Percentiles rank a stretch among this genome's conserved stretches.
Conservation (phyloP, 2,113 vertebrate genomes). For the Brienomyrus brachyistius region DNA sequence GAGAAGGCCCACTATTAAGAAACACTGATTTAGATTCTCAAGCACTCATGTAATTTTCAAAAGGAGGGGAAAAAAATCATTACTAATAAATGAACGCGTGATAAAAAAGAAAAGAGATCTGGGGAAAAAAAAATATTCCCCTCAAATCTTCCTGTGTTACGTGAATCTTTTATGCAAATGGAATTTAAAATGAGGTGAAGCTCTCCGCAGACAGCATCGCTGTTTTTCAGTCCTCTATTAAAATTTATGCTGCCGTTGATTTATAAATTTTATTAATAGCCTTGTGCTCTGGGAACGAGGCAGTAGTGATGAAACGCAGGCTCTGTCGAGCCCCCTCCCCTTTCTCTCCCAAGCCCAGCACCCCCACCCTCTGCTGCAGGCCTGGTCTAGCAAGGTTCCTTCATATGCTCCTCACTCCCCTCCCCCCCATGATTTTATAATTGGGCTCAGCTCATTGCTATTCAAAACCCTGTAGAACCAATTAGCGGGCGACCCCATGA, state of each 20-base stretch:
- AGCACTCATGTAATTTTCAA: constrained; percentile 50
- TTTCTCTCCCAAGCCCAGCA: constrained; percentile 29
- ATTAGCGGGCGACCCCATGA: constrained; percentile 68
- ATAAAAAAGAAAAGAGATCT: constrained; percentile 50
- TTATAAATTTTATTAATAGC: constrained; percentile 71
- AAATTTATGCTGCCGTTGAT: constrained; percentile 74
- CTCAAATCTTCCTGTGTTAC: constrained; percentile 60
- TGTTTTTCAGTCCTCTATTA: constrained; percentile 68
- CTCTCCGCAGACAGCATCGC: constrained; percentile 62
- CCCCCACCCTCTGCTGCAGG: constrained; percentile 35
- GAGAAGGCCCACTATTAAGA: constrained; percentile 47
- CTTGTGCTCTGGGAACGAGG: constrained; percentile 41
- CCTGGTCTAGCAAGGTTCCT: constrained; percentile 38
- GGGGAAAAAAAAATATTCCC: constrained; percentile 50
- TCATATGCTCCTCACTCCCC: constrained; percentile 30
- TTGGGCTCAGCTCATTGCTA: constrained; percentile 63
- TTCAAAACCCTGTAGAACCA: constrained; percentile 68
- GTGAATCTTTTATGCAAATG: constrained; percentile 78
- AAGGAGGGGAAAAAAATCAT: constrained; percentile 48
- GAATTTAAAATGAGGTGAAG: constrained; percentile 72
- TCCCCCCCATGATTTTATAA: constrained; percentile 60
- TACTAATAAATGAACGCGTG: constrained; percentile 66
- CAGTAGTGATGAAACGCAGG: constrained; percentile 44
- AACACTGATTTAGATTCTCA: constrained; percentile 60
- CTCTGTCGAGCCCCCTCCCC: constrained; percentile 27